Base-by-base conservation (phyloP, 1,140 invertebrate genomes). In the Drosophila trapezifrons region DNA sequence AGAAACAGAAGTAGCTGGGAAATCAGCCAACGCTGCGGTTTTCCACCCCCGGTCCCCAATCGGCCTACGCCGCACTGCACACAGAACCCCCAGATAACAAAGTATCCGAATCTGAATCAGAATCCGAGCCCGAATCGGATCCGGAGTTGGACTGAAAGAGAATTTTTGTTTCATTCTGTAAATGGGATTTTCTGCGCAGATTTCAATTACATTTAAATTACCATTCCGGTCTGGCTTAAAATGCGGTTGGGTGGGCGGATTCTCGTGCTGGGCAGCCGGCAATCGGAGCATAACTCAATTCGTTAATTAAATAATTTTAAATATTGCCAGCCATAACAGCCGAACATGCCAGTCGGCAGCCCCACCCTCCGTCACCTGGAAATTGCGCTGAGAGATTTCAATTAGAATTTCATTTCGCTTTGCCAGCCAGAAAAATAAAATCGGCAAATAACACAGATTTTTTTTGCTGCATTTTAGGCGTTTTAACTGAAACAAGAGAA, bases 231-330 rank as follows among this genome's bases (percentile, higher is more conserved):
- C 65, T 45, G 69, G 45, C 43, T 47, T 57, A 56, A 56, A 56
- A 73, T 63, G 58, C 18, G 69, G 70, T 73, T 25, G 18, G 71
- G 7, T 40, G 35, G 18, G 40, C 20, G 56, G 8, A 29, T 45
- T 32, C 29, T n/a, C 37, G 13, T 49, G 40, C 35, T 18, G 47
- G 20, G 20, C 62, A 46, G 12, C 55, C 38, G 65, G 57, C 52
- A 62, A 62, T 76, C 47, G 58, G 54, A 64, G 69, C 80, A 89
- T 87, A 87, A 89, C 77, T 83, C 84, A 84, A 89, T 89, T 89
- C 80, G 80, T 87, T 87, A 80, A 87, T 89, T 87, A 87, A 87
- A 87, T 89, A 89, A 89, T 87, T 84, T 87, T 84, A 84, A 89
- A 87, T 89, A 87, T 89, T 89, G 84, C 76, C 76, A 74, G 69